These are phyloP conservation scores for Archips crataeganus DNA, from an alignment of 2,888 invertebrate genomes.

Conservation along the genomic window DNA sequence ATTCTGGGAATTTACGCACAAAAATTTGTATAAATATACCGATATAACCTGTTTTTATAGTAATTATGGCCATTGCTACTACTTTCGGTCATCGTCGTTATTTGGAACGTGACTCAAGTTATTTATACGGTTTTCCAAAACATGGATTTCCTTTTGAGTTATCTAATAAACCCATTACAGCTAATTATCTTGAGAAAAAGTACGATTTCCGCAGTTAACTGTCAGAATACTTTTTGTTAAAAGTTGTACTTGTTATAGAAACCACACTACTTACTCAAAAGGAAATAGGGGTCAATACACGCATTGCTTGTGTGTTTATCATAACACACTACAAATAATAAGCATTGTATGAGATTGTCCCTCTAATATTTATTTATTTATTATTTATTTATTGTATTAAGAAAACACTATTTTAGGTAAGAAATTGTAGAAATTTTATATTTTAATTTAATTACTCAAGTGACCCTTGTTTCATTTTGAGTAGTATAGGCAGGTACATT, in stretches of 20 bases:
- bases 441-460: too few relatives aligned
- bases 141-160: neutral
- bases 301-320: too few relatives aligned
- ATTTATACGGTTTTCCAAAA: neutral
- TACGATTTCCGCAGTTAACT: neutral
- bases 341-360: too few relatives aligned
- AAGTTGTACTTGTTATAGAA: neutral
- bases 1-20: constrained; percentile 47
- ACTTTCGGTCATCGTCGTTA: neutral
- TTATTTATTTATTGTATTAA: too few relatives aligned
- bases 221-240: neutral
- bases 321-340: too few relatives aligned
- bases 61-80: neutral
- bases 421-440: too few relatives aligned
- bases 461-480: too few relatives aligned
- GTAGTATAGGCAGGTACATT: too few relatives aligned
- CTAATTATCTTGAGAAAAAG: neutral
- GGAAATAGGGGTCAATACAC: too few relatives aligned
- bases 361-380: too few relatives aligned
- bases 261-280: too few relatives aligned
- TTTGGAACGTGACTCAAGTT: neutral
- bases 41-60: constrained; percentile 14
- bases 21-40: constrained; percentile 11
- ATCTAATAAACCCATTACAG: neutral
- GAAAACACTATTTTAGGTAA: too few relatives aligned